Evolutionary conservation across 2,113 vertebrate genomes (phyloP).

Genomic region (Halcyon malimbica): DNA sequence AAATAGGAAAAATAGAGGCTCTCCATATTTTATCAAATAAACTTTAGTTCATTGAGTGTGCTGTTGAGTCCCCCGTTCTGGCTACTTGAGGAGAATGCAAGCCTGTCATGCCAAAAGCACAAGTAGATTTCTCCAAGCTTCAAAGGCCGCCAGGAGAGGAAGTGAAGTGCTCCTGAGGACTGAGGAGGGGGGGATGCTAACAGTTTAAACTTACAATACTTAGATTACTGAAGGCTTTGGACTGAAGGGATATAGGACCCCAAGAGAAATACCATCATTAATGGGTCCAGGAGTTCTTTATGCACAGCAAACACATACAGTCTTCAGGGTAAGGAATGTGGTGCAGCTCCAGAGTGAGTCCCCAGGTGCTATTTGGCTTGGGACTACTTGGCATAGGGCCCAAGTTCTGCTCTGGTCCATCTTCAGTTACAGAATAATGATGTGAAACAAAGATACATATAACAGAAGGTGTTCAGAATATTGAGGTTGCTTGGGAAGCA

Average conservation of each 20-base stretch:
- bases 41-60: neutral
- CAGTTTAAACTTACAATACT: neutral
- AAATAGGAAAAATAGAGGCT: neutral
- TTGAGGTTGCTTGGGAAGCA: neutral
- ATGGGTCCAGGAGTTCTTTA: neutral
- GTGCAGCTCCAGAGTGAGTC: neutral
- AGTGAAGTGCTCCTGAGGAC: neutral
- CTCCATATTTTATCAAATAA: neutral
- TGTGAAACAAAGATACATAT: accelerated
- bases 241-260: neutral
- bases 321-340: neutral
- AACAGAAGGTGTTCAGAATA: neutral
- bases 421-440: neutral
- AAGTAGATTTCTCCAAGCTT: neutral
- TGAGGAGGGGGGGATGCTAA: neutral
- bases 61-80: neutral
- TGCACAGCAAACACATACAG: neutral
- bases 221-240: neutral
- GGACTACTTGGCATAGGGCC: neutral
- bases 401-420: neutral
- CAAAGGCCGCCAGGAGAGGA: neutral
- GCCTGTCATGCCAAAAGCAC: neutral
- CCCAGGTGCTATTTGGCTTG: neutral
- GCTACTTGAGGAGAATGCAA: neutral
- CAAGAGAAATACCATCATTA: neutral